Conservation (phyloP, 2,113 vertebrate species). For the Carettochelys insculpta region DNA sequence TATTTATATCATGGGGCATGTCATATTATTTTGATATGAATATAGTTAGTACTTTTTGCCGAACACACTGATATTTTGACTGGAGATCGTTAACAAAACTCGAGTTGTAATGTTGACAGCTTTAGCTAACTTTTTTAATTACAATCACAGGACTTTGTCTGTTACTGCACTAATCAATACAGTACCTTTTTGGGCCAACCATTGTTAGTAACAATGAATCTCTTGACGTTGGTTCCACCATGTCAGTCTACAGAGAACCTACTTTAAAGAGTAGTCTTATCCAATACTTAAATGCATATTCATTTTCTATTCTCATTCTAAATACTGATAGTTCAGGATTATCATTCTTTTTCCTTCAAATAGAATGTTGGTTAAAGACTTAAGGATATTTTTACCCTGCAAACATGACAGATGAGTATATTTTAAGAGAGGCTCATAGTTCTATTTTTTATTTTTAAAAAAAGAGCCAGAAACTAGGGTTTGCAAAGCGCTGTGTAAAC, state of each 20-base stretch:
- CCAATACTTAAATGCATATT: neutral
- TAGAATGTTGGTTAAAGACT: neutral
- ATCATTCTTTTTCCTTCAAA: neutral
- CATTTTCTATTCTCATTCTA: neutral
- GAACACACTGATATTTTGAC: neutral
- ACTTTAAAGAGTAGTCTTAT: neutral
- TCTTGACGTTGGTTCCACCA: neutral
- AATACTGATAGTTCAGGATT: neutral
- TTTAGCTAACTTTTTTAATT: neutral
- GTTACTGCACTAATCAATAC: accelerated
- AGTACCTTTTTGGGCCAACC: neutral
- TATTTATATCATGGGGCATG: neutral
- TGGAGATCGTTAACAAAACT: neutral
- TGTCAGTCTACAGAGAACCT: neutral
- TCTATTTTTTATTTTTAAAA: neutral
- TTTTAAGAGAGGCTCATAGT: neutral
- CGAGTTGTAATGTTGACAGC: neutral
- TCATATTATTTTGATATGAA: neutral
- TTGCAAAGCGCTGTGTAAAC: neutral
- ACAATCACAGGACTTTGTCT: accelerated
- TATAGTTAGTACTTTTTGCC: neutral
- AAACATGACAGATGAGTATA: neutral
- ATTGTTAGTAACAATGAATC: neutral
- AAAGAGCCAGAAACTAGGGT: neutral
- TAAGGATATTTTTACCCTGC: neutral